phyloP scores from a whole-genome alignment of 2,888 invertebrate species.

The Yponomeuta sedellus region DNA sequence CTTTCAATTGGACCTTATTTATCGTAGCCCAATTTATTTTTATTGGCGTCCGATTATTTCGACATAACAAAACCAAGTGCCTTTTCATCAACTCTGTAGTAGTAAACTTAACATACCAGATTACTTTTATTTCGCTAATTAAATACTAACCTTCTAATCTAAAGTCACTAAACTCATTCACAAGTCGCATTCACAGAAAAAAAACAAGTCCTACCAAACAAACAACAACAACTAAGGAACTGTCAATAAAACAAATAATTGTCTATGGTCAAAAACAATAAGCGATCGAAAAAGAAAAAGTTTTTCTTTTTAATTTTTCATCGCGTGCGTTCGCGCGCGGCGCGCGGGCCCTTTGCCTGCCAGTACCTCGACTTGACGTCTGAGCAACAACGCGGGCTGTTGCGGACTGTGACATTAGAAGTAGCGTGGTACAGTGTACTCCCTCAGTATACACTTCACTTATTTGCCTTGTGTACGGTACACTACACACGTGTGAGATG shows the following conservation, averaged over 20 bases:
- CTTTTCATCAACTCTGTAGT: neutral
- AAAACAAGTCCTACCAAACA: slow-evolving; percentile 6
- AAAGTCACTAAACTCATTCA: slow-evolving; percentile 49
- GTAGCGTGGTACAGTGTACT: slow-evolving; percentile 10
- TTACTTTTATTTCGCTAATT: slow-evolving; percentile 18
- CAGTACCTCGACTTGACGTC: slow-evolving; percentile 22
- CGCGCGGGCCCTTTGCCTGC: slow-evolving; percentile 18
- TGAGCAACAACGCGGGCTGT: neutral
- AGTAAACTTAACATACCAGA: neutral
- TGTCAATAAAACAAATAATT: neutral
- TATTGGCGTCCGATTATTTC: neutral
- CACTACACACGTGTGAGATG: slow-evolving; percentile 6
- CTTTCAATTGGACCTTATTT: neutral
- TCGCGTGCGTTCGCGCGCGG: slow-evolving; percentile 22
- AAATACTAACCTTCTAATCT: slow-evolving; percentile 51
- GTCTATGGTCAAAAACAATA: neutral
- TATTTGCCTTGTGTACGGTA: slow-evolving; percentile 10
- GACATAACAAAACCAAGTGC: neutral
- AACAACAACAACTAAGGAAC: neutral
- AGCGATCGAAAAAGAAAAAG: slow-evolving; percentile 7
- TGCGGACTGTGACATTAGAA: slow-evolving; percentile 12
- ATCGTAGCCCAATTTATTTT: slow-evolving; percentile 6
- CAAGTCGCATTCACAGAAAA: slow-evolving; percentile 43
- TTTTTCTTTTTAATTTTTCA: slow-evolving; percentile 22
- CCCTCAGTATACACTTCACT: slow-evolving; percentile 1